A percentile compares a stretch with the other conserved stretches of the same genome.
Conservation (phyloP, 1,140 invertebrate genomes). For the Caenorhabditis elegans region WBcel235 BX284604.4:4566001-4566500, state of each 20-base stretch:
- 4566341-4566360: no score
- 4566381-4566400: no score
- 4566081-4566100: background rate
- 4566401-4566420: background rate
- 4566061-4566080: background rate
- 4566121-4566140: background rate
- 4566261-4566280: background rate
- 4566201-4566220: background rate
- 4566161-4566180: background rate
- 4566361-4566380: no score
- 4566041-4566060: background rate
- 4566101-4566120: background rate
- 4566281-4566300: background rate
- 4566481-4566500: background rate
- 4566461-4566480: background rate
- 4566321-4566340: no score
- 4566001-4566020: background rate
- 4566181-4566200: background rate
- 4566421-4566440: background rate
- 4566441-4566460: background rate
- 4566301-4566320: slow-evolving; percentile 15
- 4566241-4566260: background rate
- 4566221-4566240: background rate
- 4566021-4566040: background rate
- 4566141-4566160: background rate